These are phyloP conservation scores for Tinea semifulvella DNA, from an alignment of 2,888 invertebrate species.

Conservation along the genomic window DNA sequence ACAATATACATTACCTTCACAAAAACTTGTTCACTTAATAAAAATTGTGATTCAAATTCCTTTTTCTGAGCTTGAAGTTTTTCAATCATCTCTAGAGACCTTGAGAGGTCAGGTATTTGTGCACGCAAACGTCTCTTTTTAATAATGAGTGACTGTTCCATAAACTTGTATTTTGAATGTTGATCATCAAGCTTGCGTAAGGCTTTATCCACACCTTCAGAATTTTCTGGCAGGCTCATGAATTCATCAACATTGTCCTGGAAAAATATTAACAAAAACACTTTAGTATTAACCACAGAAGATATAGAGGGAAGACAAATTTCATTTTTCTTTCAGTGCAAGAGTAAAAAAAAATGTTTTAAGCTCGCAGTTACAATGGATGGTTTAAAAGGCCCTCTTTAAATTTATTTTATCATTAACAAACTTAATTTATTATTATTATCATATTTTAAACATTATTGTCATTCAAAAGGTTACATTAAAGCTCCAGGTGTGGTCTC, in stretches of 20 bases:
- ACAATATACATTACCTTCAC: conserved; percentile 49
- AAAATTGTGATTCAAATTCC: conserved; percentile 86
- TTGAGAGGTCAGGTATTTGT: conserved; percentile 94
- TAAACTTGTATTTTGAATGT: conserved; percentile 96
- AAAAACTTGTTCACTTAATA: conserved; percentile 92
- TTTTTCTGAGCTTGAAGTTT: conserved; percentile 84
- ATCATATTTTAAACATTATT: too few species aligned
- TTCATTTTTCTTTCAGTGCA: too few species aligned
- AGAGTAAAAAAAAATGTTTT: too few species aligned
- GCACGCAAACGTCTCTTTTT: conserved; percentile 86
- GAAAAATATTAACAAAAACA: too few species aligned
- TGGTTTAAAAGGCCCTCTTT: too few species aligned
- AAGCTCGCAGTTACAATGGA: too few species aligned
- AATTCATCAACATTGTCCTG: conserved; percentile 97
- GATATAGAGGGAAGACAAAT: too few species aligned
- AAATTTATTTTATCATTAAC: too few species aligned
- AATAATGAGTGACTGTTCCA: conserved; percentile 91
- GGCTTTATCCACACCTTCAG: conserved; percentile 84
- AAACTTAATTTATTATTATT: too few species aligned
- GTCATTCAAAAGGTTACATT: too few species aligned
- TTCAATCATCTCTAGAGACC: conserved; percentile 91
- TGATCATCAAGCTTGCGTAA: conserved; percentile 89
- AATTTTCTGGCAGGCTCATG: conserved; percentile 86
- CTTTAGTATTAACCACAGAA: too few species aligned
- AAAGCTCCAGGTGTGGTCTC: too few species aligned